Evolutionary conservation across 2,888 invertebrate species (phyloP).

Genomic region (Apamea epomidion): DNA sequence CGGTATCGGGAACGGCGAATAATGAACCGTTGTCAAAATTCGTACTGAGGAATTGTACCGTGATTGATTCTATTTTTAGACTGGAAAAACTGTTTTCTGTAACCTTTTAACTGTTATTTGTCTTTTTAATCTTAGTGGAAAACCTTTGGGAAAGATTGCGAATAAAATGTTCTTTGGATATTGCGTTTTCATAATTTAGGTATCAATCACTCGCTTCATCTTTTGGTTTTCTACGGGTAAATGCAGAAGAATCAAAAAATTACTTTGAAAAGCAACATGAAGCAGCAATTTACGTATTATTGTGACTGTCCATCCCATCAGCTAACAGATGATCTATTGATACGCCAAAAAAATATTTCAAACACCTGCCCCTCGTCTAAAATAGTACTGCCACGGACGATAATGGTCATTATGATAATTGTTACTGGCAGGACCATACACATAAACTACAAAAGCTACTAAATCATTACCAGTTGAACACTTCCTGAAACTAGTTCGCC

Average conservation of each 20-base stretch:
- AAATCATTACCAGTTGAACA: conserved; percentile 54
- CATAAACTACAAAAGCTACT: conserved; percentile 25
- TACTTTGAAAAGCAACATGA: neutral
- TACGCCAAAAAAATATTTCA: neutral
- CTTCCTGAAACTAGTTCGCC: conserved; percentile 36
- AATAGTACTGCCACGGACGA: neutral
- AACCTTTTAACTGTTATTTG: neutral
- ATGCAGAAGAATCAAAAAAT: neutral
- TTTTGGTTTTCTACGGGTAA: neutral
- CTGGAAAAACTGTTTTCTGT: neutral
- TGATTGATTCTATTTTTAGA: conserved; percentile 25
- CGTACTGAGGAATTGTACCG: neutral
- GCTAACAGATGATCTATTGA: neutral
- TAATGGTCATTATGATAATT: neutral
- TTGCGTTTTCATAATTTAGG: neutral
- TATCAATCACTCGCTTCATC: neutral
- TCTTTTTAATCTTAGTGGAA: neutral
- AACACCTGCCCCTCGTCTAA: neutral
- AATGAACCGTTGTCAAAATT: conserved; percentile 53
- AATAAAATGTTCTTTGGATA: too few relatives aligned
- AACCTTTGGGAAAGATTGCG: neutral
- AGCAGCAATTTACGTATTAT: neutral
- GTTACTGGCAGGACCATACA: neutral
- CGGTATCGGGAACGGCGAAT: conserved; percentile 51
- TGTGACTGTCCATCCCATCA: neutral